phyloP scores from a whole-genome alignment of 2,888 invertebrate species.

The Ectobius pallidus region DNA sequence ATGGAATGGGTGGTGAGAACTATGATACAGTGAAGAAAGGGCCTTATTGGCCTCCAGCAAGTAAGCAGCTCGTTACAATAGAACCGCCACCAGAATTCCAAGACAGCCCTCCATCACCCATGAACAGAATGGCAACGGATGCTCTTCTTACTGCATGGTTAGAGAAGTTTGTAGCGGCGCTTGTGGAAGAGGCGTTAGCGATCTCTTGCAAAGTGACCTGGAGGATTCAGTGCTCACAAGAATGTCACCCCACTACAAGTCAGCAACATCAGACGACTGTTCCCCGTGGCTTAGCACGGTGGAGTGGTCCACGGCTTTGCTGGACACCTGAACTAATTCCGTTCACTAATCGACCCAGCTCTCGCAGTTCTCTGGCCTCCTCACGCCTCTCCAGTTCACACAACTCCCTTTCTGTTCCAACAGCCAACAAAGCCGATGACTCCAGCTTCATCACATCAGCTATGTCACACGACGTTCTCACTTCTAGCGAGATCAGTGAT shows the following conservation, averaged over 20 bases:
- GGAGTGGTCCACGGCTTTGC: conserved; percentile 52
- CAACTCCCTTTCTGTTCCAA: conserved; percentile 74
- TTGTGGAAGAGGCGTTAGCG: conserved; percentile 58
- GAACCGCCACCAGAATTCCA: conserved; percentile 88
- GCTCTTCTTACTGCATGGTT: conserved; percentile 45
- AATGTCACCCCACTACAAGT: conserved; percentile 44
- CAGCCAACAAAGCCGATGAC: conserved; percentile 78
- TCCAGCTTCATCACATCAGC: conserved; percentile 88
- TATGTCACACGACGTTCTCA: conserved; percentile 83
- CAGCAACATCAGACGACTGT: conserved; percentile 29
- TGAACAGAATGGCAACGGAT: neutral
- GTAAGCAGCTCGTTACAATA: conserved; percentile 60
- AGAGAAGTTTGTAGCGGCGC: conserved; percentile 56
- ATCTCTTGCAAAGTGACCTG: conserved; percentile 54
- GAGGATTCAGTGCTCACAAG: conserved; percentile 48
- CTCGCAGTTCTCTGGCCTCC: conserved; percentile 76
- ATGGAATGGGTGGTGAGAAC: conserved; percentile 60
- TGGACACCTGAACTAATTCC: conserved; percentile 66
- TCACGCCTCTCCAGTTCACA: conserved; percentile 83
- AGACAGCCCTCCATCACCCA: conserved; percentile 56
- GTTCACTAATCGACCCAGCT: conserved; percentile 66
- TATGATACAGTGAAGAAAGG: conserved; percentile 84
- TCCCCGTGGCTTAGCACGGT: conserved; percentile 35
- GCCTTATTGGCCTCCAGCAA: conserved; percentile 59
- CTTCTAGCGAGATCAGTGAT: conserved; percentile 79